Conservation (phyloP, 2,888 invertebrate genomes). For the Eupithecia subumbrata region DNA sequence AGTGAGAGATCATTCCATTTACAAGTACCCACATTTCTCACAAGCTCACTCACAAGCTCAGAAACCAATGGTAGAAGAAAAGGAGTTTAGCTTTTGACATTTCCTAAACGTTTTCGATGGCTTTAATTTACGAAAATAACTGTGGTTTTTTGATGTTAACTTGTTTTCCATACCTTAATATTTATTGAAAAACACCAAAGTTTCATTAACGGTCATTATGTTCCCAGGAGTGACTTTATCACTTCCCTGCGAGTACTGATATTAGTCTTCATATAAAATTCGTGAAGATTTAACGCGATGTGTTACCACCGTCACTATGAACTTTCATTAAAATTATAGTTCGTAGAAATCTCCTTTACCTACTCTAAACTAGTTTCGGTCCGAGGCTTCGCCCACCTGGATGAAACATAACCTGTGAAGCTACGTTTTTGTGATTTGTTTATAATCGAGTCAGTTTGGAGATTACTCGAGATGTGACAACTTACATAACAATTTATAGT, state of each 20-base stretch:
- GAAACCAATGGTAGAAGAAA: neutral
- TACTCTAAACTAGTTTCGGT: neutral
- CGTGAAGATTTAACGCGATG: neutral
- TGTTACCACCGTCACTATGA: neutral
- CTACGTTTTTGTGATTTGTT: neutral
- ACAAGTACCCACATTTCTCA: neutral
- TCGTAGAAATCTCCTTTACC: neutral
- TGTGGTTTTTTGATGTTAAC: neutral
- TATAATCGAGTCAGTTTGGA: too few relatives aligned
- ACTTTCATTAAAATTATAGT: neutral
- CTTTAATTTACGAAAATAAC: neutral
- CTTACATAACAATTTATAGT: neutral
- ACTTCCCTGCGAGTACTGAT: neutral
- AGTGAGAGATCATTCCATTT: slow-evolving; percentile 47
- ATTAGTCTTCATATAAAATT: neutral
- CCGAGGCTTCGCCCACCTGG: neutral
- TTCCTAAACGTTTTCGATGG: neutral
- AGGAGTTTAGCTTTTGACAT: too few relatives aligned
- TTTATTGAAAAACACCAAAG: neutral
- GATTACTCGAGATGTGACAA: neutral
- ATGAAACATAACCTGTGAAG: neutral
- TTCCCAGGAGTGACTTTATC: neutral
- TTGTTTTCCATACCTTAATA: neutral
- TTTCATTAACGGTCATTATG: neutral
- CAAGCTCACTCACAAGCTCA: neutral